These are phyloP conservation scores for Arenaria interpres DNA, from an alignment of 2,113 vertebrate genomes.

Conservation along the genomic window DNA sequence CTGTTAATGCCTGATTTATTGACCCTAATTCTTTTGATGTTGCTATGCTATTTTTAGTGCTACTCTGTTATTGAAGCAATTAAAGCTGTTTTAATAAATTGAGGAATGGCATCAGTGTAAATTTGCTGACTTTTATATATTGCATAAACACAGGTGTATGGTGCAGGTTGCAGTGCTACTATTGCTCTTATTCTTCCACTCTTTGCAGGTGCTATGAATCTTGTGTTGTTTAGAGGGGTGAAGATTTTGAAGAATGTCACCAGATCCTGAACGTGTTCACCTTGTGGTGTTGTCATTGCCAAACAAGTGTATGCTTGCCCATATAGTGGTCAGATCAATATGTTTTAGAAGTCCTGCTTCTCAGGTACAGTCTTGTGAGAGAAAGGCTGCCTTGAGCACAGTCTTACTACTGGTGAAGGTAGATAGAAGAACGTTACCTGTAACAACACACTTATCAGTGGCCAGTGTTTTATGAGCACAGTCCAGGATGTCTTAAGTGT, in stretches of 20 bases:
- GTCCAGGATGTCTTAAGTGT: background rate
- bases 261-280: background rate
- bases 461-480: background rate
- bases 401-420: background rate
- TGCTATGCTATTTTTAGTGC: background rate
- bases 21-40: background rate
- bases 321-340: background rate
- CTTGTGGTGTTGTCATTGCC: background rate
- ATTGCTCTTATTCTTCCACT: background rate
- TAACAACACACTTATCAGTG: background rate
- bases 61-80: background rate
- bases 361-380: background rate
- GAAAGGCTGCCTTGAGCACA: background rate
- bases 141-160: background rate
- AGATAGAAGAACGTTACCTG: background rate
- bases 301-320: background rate
- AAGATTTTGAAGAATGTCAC: background rate
- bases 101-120: background rate
- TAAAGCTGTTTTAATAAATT: background rate
- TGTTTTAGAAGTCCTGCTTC: background rate
- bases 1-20: background rate
- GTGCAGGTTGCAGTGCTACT: background rate
- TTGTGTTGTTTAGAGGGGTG: background rate
- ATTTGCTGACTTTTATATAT: background rate
- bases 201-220: background rate